Base-by-base conservation (phyloP, 2,888 invertebrate genomes). In the Perdita meconis region DNA sequence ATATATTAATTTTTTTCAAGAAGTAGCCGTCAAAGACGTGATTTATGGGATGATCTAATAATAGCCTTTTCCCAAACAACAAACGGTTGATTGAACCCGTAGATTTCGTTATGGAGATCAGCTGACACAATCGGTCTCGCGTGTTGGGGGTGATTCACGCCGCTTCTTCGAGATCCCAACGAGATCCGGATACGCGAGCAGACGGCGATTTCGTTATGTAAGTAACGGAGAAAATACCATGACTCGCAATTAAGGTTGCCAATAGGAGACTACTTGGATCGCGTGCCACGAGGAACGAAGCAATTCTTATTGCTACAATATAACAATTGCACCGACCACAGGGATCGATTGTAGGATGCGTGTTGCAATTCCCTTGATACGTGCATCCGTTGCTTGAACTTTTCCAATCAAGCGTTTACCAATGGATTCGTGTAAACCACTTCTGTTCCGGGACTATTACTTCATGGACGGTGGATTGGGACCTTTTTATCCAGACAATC, bases 271-370 rank as follows among this genome's bases (percentile, higher is more conserved):
- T 53, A 81, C 72, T 72, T 79, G 68, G 86, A 88, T 88, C 88
- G 88, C 88, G 88, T 88, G 88, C 86, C 81, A 79, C 78, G 81
- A 51, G 74, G 67, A 79, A 80, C 86, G 82, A 80, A 81, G 85
- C 78, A 84, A 85, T 74, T 85, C 82, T 79, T 77, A 72, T 83
- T 84, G 85, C 85, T 81, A 83, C 78, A 82, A 75, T 82, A 75
- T 82, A 80, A 83, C 83, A 83, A 83, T 83, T 83, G 81, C 83
- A 57, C 59, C 76, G 70, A 51, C 76, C 68, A 57, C 75, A 69
- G 73, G 78, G 69, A 80, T 78, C 80, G 81, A 81, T 73, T 75
- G 82, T 73, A 82, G 78, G 80, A 80, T 78, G 77, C 73, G 74
- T 85, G 85, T 85, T 69, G 85, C 78, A 85, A 85, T 68, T 68